Base-by-base conservation (phyloP, 1,140 invertebrate species). In the Atta cephalotes region DNA sequence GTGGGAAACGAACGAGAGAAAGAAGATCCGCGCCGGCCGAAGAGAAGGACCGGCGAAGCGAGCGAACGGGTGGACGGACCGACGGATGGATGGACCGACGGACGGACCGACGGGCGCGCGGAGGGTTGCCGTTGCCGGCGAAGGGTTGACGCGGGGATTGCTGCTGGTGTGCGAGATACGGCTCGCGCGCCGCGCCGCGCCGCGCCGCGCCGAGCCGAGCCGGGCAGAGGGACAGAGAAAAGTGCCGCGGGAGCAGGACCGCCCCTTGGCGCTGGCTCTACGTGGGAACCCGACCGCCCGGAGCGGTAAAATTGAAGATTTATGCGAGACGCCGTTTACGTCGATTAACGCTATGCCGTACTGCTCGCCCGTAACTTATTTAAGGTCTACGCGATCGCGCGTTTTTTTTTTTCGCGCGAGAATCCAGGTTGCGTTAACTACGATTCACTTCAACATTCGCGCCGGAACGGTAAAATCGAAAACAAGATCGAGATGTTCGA, bases 221-320 rank as follows among this genome's bases (percentile, higher is more conserved):
- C 74, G 74, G 77, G 88, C 87, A 87, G 89, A 92, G 81, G 51
- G 62, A 87, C 80, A 65, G 79, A 87, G 89, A 84, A 84, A 84
- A 84, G 80, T 84, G 70, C 80, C 71, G 28, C 86, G 86, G 58
- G 60, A 51, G 71, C 87, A 89, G 74, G 74, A 80, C 77, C 88
- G 76, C 87, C 82, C 74, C 88, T 89, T 89, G 80, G 58, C 56
- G 63, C 62, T 60, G 82, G 51, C 60, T 53, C 62, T 68, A 35
- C 60, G 39, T 25, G 31, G 31, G 45, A 77, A 62, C 70, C 62
- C 60, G 58, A 63, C 84, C 51, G 65, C 63, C 76, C 60, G 25
- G 76, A 78, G 72, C 85, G 85, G 85, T 80, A 84, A 88, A 88
- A 88, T 84, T 88, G 58, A 87, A 88, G 86, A 88, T 88, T 88